Evolutionary conservation across 2,113 vertebrate genomes (phyloP), one percentile per base, ranked within the genome.

Genomic region (Buteo buteo): DNA sequence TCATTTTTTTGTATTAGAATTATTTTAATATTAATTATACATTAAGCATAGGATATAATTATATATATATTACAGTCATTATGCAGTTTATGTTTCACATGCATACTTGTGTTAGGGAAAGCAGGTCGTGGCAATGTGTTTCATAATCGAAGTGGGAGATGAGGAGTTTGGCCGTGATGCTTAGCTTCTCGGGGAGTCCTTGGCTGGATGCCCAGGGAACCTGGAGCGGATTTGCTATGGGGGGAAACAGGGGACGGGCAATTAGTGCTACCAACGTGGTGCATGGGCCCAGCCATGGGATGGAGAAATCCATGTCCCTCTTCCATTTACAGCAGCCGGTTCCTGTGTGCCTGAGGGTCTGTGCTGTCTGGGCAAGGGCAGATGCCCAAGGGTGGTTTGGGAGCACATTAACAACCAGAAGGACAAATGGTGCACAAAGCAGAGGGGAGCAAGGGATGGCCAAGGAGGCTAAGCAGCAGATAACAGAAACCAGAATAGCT

Each of bases 21-120:
- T 58, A 80, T 77, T 90, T 93, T 71, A 64, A 34, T 90, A 96
- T 83, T 94, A 94, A 95, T 94, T 88, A 95, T 81, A 95, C 42
- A 94, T 95, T 86, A 83, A 94, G 55, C 55, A 70, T 50, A 82
- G 74, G 42, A 29, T 91, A 72, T 94, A 93, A 93, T 97, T 94
- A 77, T 54, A 67, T 69, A 57, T 86, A 59, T 83, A 97, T 96
- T 95, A 91, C 54, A 73, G 78, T 82, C 28, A 90, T 96, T 94
- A 91, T 32, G 42, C 58, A 58, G 32, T 93, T 88, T 44, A 26
- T 88, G 66, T 95, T 96, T 94, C 90, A 95, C 82, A 73, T 92
- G 84, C 90, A 44, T 79, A 22, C 54, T 62, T 72, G 21, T 66
- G 42, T 93, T 80, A 85, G 94, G 70, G 95, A 97, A 96, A 94